Conservation (phyloP, 2,888 invertebrate genomes). For the Petrolisthes manimaculis region DNA sequence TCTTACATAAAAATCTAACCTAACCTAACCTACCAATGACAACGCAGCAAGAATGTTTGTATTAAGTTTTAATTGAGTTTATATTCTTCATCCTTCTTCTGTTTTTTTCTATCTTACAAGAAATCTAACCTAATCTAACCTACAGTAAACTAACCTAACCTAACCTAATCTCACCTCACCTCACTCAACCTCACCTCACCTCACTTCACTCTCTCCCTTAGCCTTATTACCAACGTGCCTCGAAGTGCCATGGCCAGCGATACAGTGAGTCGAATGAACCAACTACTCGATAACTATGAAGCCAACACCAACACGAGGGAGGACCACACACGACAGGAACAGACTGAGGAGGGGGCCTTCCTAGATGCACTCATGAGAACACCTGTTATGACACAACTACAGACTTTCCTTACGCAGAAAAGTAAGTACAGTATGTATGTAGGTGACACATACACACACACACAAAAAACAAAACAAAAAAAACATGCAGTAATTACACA, state of each 20-base stretch:
- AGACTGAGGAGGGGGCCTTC: slow-evolving; percentile 83
- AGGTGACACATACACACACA: background rate
- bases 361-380: slow-evolving; percentile 84
- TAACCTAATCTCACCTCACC: background rate
- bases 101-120: background rate
- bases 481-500: slow-evolving; percentile 81
- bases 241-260: background rate
- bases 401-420: slow-evolving; percentile 77
- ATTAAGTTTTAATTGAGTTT: background rate
- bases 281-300: slow-evolving; percentile 86
- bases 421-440: slow-evolving; percentile 73
- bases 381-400: slow-evolving; percentile 80
- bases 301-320: slow-evolving; percentile 80
- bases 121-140: background rate
- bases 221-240: slow-evolving; percentile 32
- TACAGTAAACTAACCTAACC: background rate
- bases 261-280: slow-evolving; percentile 76
- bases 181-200: background rate
- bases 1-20: background rate
- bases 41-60: slow-evolving; percentile 27
- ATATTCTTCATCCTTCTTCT: background rate
- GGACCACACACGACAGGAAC: slow-evolving; percentile 79
- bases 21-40: background rate
- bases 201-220: slow-evolving; percentile 5
- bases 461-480: slow-evolving; percentile 81